Percentiles rank a stretch among this genome's conserved stretches.
phyloP scores from a whole-genome alignment of 2,888 invertebrate species.

The Morpho deidamia region DNA sequence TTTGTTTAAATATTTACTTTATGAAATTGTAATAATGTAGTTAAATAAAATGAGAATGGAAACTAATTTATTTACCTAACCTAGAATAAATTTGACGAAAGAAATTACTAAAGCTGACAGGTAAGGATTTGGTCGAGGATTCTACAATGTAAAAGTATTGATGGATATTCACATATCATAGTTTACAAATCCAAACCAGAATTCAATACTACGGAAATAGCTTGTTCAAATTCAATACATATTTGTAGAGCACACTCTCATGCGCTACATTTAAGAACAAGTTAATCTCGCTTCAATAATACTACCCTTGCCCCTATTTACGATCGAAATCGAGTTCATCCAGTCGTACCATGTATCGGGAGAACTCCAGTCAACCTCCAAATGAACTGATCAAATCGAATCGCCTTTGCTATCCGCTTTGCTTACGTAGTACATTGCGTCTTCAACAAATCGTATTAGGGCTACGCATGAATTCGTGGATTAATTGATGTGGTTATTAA shows the following conservation, averaged over 20 bases:
- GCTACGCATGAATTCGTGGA: slow-evolving; percentile 38
- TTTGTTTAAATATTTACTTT: too few species aligned
- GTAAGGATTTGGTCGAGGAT: too few species aligned
- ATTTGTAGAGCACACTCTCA: neutral
- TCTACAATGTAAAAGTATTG: too few species aligned
- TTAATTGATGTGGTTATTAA: slow-evolving; percentile 30
- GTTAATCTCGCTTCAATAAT: slow-evolving; percentile 21
- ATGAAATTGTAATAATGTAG: too few species aligned
- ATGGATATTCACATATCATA: too few species aligned
- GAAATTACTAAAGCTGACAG: too few species aligned
- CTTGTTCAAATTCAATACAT: too few species aligned
- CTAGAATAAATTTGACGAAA: too few species aligned
- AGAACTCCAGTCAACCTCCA: slow-evolving; percentile 36
- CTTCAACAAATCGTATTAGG: slow-evolving; percentile 42
- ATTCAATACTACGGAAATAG: too few species aligned
- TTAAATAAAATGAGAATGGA: too few species aligned
- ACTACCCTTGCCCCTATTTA: slow-evolving; percentile 37
- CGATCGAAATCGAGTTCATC: slow-evolving; percentile 54
- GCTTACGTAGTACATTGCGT: slow-evolving; percentile 42
- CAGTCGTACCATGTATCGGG: slow-evolving; percentile 42
- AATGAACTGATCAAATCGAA: slow-evolving; percentile 51
- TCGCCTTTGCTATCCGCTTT: slow-evolving; percentile 40
- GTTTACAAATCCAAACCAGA: too few species aligned
- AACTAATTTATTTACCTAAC: too few species aligned
- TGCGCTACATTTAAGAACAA: slow-evolving; percentile 17